phyloP scores from a whole-genome alignment of 2,797 vertebrate genomes.

The Muscicapa striata region DNA sequence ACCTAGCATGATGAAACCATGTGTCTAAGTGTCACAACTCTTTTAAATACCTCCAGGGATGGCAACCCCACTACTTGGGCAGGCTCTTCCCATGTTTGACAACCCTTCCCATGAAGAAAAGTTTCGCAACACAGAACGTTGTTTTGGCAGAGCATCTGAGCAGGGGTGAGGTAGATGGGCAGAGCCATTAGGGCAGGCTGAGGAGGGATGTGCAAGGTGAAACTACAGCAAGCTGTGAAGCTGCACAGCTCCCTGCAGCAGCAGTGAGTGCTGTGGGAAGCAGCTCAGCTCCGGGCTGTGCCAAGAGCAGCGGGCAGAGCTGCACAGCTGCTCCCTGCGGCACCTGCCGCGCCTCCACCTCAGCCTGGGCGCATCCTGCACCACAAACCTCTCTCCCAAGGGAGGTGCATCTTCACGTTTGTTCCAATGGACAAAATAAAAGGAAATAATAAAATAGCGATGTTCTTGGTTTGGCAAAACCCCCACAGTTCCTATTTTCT shows the following conservation, averaged over 20 bases:
- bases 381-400: not conserved
- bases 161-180: not conserved
- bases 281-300: not conserved
- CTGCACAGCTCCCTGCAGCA: not conserved
- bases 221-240: not conserved
- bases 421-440: not conserved
- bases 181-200: not conserved
- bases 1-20: fast-evolving
- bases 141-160: not conserved
- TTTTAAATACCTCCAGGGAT: not conserved
- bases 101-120: not conserved
- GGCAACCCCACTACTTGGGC: not conserved
- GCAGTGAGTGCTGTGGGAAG: fast-evolving
- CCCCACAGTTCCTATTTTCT: not conserved
- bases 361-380: not conserved
- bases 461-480: not conserved
- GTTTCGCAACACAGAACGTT: fast-evolving
- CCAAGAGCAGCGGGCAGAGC: not conserved
- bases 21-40: too few species aligned
- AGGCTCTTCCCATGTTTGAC: not conserved
- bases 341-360: not conserved
- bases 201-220: not conserved
- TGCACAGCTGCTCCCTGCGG: not conserved
- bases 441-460: not conserved
- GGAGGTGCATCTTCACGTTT: not conserved